phyloP scores from a whole-genome alignment of 2,113 vertebrate species.

The Leptodactylus fuscus region DNA sequence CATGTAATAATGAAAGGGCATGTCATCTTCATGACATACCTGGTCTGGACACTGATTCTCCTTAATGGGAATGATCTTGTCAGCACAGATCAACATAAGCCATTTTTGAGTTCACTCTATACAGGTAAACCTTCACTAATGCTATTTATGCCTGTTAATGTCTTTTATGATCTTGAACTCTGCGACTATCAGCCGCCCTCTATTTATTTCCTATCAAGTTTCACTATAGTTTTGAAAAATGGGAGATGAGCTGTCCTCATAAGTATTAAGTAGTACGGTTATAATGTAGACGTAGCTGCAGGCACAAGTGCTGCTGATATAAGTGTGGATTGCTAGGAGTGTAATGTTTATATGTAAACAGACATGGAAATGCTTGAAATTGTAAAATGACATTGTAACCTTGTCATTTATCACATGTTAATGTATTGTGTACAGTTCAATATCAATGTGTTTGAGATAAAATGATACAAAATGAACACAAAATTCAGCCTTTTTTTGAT shows the following conservation, averaged over 20 bases:
- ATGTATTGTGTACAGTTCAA: not conserved
- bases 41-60: not conserved
- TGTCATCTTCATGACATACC: not conserved
- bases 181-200: not conserved
- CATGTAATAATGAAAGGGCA: not conserved
- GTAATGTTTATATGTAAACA: conserved; percentile 19
- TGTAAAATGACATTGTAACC: not conserved
- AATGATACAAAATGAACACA: too few species aligned
- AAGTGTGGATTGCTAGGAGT: not conserved
- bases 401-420: not conserved
- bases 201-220: conserved; percentile 33
- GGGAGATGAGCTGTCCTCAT: not conserved
- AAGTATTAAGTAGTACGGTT: not conserved
- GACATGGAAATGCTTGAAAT: not conserved
- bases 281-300: conserved; percentile 24
- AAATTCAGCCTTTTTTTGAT: too few species aligned
- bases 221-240: conserved; percentile 16
- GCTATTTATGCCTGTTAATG: conserved; percentile 11
- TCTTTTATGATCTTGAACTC: conserved; percentile 42
- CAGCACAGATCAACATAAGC: not conserved
- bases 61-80: not conserved
- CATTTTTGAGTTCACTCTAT: not conserved
- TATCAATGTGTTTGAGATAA: too few species aligned
- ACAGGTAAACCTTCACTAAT: conserved; percentile 1
- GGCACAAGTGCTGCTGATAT: conserved; percentile 17